Percentiles rank a stretch among this genome's conserved stretches.
Evolutionary conservation across 2,797 vertebrate genomes (phyloP).

Genomic region (Numenius phaeopus): DNA sequence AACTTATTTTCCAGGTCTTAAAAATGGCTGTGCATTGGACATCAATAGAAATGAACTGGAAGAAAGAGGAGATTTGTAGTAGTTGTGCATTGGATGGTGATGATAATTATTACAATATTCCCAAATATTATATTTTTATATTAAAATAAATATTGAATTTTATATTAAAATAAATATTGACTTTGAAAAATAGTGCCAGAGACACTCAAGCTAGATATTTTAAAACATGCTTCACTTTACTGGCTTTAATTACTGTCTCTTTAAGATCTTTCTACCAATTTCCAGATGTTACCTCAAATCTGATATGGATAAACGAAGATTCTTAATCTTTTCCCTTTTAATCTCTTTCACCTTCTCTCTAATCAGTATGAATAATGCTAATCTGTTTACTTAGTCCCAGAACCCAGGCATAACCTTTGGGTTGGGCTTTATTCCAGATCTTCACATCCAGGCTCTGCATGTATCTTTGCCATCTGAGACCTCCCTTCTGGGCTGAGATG

Average conservation of each 20-base stretch:
- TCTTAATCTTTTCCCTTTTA: not conserved
- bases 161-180: not conserved
- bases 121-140: not conserved
- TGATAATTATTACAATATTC: not conserved
- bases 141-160: not conserved
- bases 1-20: constrained; percentile 18
- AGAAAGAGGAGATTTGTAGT: not conserved
- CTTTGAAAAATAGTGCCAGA: not conserved
- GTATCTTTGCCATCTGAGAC: not conserved
- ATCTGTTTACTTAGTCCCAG: constrained; percentile 9
- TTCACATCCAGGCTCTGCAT: not conserved
- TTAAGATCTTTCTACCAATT: not conserved
- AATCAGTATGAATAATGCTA: not conserved
- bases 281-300: not conserved
- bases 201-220: not conserved
- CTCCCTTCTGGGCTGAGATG: not conserved
- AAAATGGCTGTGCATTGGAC: not conserved
- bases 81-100: not conserved
- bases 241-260: not conserved
- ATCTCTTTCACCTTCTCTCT: constrained; percentile 26
- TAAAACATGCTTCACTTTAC: not conserved
- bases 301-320: not conserved
- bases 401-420: not conserved
- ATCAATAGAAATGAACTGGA: not conserved
- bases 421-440: not conserved